Evolutionary conservation across 1,140 invertebrate species (phyloP), one percentile per base, ranked within the genome.

Genomic region (Contarinia nasturtii): DNA sequence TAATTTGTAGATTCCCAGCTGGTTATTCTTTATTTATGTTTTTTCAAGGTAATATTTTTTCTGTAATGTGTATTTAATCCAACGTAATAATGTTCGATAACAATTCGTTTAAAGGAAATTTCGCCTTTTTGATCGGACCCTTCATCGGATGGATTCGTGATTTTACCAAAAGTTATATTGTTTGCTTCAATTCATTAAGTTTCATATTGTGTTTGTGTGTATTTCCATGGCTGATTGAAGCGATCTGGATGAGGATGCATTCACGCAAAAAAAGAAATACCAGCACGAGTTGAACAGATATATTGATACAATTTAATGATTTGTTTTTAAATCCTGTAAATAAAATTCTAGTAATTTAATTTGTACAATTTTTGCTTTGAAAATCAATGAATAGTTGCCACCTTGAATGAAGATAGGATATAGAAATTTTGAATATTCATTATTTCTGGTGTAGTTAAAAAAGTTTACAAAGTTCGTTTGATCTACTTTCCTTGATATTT

Each of bases 31-130:
- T 38, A 14, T 38, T n/a, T 12, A 38, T 38, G 36, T n/a, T 38
- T 12, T n/a, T 38, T 14, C 36, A 38, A 38, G 36, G 14, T n/a
- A 14, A n/a, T 36, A 36, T 10, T 36, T 10, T 36, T 36, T 10
- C 34, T 36, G n/a, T 10, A 36, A 36, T 10, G 8, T 7, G 10
- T n/a, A 46, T 44, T 22, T 45, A n/a, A 4, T 22, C 27, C 46
- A 10, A 18, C 61, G 60, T 51, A 33, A 55, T 63, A 40, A 50
- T 57, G 44, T 50, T 52, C 40, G 55, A 60, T 14, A 57, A 51
- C 0, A 54, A 58, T 12, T n/a, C n/a, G n/a, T n/a, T n/a, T n/a
- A n/a, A n/a, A 27, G 27, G 27, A 27, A 27, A 27, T 27, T 27
- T 27, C 10, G 27, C 27, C 10, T 27, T 27, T 27, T 27, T 27